Evolutionary conservation across 2,797 vertebrate genomes (phyloP).

Genomic region (Parauchenoglanis punctatus): DNA sequence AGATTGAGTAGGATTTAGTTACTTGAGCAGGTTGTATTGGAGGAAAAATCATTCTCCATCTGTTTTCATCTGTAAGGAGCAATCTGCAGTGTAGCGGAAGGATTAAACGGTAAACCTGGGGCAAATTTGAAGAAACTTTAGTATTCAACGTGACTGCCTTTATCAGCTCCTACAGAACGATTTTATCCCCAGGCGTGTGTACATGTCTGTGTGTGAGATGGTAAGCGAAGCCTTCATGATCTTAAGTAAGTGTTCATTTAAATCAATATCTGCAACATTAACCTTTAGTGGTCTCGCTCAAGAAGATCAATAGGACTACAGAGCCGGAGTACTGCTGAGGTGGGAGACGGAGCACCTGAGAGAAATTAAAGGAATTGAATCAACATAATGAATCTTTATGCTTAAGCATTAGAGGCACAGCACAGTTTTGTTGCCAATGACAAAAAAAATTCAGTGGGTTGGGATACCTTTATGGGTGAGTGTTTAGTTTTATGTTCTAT

Average conservation of each 20-base stretch:
- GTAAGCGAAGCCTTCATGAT: constrained; percentile 50
- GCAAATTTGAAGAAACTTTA: constrained; percentile 6
- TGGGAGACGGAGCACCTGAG: neutral
- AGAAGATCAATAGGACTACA: constrained; percentile 68
- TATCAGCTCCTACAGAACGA: constrained; percentile 25
- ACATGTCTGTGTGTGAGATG: constrained; percentile 37
- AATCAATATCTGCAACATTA: constrained; percentile 78
- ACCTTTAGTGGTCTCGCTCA: constrained; percentile 74
- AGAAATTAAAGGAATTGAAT: neutral
- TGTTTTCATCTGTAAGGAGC: constrained; percentile 6
- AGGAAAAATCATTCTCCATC: constrained; percentile 9
- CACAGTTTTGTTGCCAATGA: neutral
- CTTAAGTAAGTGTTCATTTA: constrained; percentile 74
- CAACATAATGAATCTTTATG: neutral
- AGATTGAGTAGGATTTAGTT: neutral
- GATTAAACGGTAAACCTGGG: constrained; percentile 15
- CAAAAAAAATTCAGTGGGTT: neutral
- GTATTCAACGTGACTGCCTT: neutral
- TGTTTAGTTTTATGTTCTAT: neutral
- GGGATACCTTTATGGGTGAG: neutral
- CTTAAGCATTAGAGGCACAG: neutral
- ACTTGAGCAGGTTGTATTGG: neutral
- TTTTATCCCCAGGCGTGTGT: constrained; percentile 28
- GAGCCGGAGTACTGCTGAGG: constrained; percentile 41
- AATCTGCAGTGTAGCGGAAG: neutral